Percentiles rank a stretch among this genome's conserved stretches.
Conservation (phyloP, 2,797 vertebrate species). For the Myotis daubentonii region DNA sequence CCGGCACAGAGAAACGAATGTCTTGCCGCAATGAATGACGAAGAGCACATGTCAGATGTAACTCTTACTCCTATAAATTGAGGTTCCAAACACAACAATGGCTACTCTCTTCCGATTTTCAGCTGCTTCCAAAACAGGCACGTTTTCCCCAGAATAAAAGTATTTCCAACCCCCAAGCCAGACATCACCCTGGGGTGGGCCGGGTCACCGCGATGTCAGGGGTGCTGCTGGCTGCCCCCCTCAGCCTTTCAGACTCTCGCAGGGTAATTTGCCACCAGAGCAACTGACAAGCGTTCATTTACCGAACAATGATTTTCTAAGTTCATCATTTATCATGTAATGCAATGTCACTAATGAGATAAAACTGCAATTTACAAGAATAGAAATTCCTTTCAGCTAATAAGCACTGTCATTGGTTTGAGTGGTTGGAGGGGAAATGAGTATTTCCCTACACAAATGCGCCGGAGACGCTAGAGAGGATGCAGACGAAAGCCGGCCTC, state of each 20-base stretch:
- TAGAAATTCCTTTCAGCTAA: conserved; percentile 65
- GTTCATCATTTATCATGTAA: conserved; percentile 81
- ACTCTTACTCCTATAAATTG: neutral
- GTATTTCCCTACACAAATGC: neutral
- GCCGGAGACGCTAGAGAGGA: neutral
- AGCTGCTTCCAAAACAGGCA: neutral
- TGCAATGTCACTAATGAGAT: conserved; percentile 81
- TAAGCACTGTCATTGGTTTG: neutral
- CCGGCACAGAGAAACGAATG: neutral
- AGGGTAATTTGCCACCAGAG: conserved; percentile 80
- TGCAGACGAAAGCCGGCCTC: neutral
- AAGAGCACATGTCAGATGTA: neutral
- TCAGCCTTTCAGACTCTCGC: conserved; percentile 52
- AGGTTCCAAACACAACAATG: conserved; percentile 14
- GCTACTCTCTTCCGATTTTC: neutral
- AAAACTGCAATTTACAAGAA: conserved; percentile 77
- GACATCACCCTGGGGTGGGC: neutral
- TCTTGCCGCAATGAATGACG: neutral
- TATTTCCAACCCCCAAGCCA: neutral
- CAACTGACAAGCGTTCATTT: conserved; percentile 76
- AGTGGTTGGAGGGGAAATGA: conserved; percentile 3
- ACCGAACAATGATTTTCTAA: conserved; percentile 79
- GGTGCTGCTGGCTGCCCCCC: neutral
- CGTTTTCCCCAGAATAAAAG: neutral
- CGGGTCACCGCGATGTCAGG: neutral